Evolutionary conservation across 1,140 invertebrate species (phyloP), one percentile per base, ranked within the genome.

Genomic region (Pseudomyrmex concolor): DNA sequence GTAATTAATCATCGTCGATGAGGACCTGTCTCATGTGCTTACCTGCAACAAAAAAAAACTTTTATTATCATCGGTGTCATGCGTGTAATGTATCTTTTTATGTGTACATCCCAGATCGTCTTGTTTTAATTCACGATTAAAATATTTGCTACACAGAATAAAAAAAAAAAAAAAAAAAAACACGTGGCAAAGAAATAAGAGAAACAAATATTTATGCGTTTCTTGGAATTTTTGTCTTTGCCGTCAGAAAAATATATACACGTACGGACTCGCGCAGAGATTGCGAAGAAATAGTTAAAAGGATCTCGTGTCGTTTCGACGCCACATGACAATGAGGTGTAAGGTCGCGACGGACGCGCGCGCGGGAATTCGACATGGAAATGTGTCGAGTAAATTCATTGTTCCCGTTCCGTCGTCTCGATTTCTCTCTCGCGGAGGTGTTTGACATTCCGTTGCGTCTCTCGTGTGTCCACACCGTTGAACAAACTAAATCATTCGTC

Each of bases 401-500:
- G 86, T 88, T 60, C 82, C 64, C 81, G 74, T 87, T 84, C 85
- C 86, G 85, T 80, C 85, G 55, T 71, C 78, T 86, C 83, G 84
- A 87, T 87, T 81, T 86, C 74, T 74, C 60, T 50, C 48, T 25
- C 70, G 64, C 82, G 68, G 68, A 77, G 76, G 63, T 67, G 74
- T 87, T 87, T 87, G 86, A 88, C 77, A 86, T 87, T 81, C 83
- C 74, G 78, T 81, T 84, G 82, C 72, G 51, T 74, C 50, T 62
- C 82, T 34, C 34, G 34, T 34, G 25, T 13, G 74, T 80, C 70
- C 85, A 68, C 54, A 67, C 59, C 8, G 15, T 22, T 64, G 85
- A 85, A 80, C 74, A 66, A 87, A 88, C 83, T 88, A 84, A 87
- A 88, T 88, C 86, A 84, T 72, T 81, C 85, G 70, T 64, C 60